Base-by-base conservation (phyloP, 2,113 vertebrate species). In the Austrofundulus limnaeus region DNA sequence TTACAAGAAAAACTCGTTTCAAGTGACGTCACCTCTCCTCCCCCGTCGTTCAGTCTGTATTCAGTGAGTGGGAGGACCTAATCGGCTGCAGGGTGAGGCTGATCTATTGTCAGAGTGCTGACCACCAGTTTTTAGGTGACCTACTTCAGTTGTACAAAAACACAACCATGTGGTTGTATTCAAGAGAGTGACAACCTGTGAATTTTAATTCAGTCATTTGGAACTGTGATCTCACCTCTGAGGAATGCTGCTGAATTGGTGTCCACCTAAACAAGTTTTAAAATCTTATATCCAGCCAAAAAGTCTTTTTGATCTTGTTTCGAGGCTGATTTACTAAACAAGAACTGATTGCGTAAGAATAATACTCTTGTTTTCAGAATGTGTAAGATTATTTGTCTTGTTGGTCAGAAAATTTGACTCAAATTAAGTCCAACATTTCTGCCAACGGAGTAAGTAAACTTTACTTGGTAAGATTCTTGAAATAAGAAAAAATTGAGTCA, bases 1-100 rank as follows among this genome's bases (percentile, higher is more conserved):
- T 43, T 38, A 72, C 69, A n/a, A 21, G 80, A 84, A 74, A 25
- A 63, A 31, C 69, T 11, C 59, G 79, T 66, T 61, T 24, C 72
- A 62, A 37, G 16, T 15, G 21, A 46, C 2, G 20, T 5, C 5
- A 16, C 11, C 12, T 14, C 51, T 25, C 56, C 38, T 2, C 28
- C 4, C 19, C 24, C 15, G 34, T 54, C 11, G 1, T 49, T 60
- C 64, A 75, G 54, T 61, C 58, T 42, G 60, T 75, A 77, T 70
- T 41, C 28, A 45, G 13, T 0, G 23, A 9, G 75, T 34, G 64
- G 57, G 47, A 47, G 42, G 43, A 70, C 57, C 51, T 82, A 61
- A 78, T 66, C 10, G 41, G 12, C 16, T 15, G 1, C 21, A 6
- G 50, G 51, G 65, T 24, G 55, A 68, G 42, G 59, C 75, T 20